A percentile compares a stretch with the other conserved stretches of the same genome.
Conservation (phyloP, 2,888 invertebrate species). For the Rhagium mordax region DNA sequence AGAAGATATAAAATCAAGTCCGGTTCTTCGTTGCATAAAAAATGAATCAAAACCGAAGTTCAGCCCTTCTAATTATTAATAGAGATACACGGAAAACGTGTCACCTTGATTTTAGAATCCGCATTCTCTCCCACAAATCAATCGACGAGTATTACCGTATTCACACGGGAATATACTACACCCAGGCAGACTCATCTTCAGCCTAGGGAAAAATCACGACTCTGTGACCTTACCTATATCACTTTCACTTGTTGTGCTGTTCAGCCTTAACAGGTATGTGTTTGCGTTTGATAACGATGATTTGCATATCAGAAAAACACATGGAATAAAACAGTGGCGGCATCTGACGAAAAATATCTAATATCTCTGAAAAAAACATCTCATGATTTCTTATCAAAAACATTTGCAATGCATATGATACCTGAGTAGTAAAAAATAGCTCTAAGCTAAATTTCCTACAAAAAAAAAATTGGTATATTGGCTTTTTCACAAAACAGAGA, state of each 20-base stretch:
- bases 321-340: background rate
- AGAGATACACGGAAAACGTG: background rate
- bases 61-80: conserved; percentile 1
- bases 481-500: no score
- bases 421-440: no score
- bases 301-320: background rate
- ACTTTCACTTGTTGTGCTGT: conserved; percentile 26
- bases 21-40: background rate
- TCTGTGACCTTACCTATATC: conserved; percentile 26
- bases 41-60: background rate
- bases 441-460: no score
- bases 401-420: no score
- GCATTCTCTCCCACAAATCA: conserved; percentile 20
- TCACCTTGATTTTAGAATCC: conserved; percentile 24
- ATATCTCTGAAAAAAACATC: no score
- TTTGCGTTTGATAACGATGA: background rate
- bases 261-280: conserved; percentile 24
- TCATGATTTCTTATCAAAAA: no score
- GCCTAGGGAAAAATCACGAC: conserved; percentile 17
- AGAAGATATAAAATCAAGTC: background rate
- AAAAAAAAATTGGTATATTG: no score
- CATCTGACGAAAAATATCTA: background rate
- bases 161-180: conserved; percentile 23
- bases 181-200: conserved; percentile 16
- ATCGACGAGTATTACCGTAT: conserved; percentile 7